Conservation (phyloP, 35 echinoderm and acorn worm genomes). For the Apostichopus parvimensis region DNA sequence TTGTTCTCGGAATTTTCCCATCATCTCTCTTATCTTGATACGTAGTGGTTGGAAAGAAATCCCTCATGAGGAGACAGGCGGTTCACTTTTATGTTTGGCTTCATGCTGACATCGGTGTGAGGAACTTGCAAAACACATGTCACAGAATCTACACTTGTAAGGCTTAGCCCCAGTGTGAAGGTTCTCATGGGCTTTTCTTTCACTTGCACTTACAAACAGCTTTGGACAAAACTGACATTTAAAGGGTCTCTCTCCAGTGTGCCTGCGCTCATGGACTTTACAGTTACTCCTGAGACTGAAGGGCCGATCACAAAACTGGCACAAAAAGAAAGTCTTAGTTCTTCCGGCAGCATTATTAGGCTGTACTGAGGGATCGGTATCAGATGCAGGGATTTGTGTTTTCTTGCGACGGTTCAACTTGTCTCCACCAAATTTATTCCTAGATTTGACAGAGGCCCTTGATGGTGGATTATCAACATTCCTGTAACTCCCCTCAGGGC, state of each 20-base stretch:
- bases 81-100: background rate
- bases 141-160: conserved; percentile 27
- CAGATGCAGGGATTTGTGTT: background rate
- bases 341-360: background rate
- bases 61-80: background rate
- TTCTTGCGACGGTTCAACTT: background rate
- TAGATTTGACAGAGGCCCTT: conserved; percentile 8
- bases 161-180: conserved; percentile 32
- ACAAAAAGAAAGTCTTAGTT: background rate
- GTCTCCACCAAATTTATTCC: background rate
- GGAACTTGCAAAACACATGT: background rate
- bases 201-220: background rate
- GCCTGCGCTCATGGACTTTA: conserved; percentile 8
- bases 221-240: conserved; percentile 31
- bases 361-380: background rate
- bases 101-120: background rate
- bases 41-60: too few species aligned
- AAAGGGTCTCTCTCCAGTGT: conserved; percentile 18
- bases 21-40: too few species aligned
- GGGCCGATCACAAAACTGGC: background rate
- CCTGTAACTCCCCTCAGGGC: background rate
- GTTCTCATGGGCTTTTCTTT: background rate
- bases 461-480: background rate
- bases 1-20: too few species aligned
- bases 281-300: conserved; percentile 22